Conservation (phyloP, 1,140 invertebrate species). For the Lepidurus apus region DNA sequence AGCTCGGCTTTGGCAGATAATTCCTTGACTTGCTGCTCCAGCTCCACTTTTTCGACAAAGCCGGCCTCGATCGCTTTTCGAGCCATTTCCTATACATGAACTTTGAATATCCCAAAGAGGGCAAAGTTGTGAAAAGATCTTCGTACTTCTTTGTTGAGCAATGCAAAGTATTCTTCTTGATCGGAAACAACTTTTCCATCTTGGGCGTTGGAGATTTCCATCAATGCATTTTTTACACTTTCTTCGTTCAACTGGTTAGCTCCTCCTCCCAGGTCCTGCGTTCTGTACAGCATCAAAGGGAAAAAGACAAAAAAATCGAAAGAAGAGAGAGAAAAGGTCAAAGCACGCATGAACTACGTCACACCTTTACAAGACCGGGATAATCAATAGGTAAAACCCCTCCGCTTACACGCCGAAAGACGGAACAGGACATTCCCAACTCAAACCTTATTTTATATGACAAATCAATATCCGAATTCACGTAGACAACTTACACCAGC, state of each 20-base stretch:
- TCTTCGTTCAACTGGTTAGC: slow-evolving; percentile 31
- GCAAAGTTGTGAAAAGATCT: neutral
- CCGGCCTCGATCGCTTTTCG: slow-evolving; percentile 44
- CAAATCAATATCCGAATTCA: slow-evolving; percentile 31
- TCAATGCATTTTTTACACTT: slow-evolving; percentile 31
- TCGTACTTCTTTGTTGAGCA: slow-evolving; percentile 47
- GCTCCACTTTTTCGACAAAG: slow-evolving; percentile 40
- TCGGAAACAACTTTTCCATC: slow-evolving; percentile 40
- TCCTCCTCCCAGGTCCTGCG: slow-evolving; percentile 23
- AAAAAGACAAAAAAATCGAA: neutral
- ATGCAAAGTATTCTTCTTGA: slow-evolving; percentile 50
- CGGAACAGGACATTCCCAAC: slow-evolving; percentile 26
- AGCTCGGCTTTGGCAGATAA: slow-evolving; percentile 44
- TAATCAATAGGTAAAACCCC: slow-evolving; percentile 35
- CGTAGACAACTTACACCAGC: slow-evolving; percentile 36
- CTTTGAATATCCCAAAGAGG: neutral
- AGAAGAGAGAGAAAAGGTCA: slow-evolving; percentile 19
- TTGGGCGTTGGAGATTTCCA: slow-evolving; percentile 33
- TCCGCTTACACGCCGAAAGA: slow-evolving; percentile 34
- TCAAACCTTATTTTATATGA: slow-evolving; percentile 37
- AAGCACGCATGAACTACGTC: neutral
- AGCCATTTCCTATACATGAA: slow-evolving; percentile 41
- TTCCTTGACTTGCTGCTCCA: slow-evolving; percentile 43
- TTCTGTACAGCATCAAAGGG: neutral
- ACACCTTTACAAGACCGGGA: slow-evolving; percentile 36